Base-by-base conservation (phyloP, 2,797 vertebrate genomes). In the Melanotaenia pygmaea region DNA sequence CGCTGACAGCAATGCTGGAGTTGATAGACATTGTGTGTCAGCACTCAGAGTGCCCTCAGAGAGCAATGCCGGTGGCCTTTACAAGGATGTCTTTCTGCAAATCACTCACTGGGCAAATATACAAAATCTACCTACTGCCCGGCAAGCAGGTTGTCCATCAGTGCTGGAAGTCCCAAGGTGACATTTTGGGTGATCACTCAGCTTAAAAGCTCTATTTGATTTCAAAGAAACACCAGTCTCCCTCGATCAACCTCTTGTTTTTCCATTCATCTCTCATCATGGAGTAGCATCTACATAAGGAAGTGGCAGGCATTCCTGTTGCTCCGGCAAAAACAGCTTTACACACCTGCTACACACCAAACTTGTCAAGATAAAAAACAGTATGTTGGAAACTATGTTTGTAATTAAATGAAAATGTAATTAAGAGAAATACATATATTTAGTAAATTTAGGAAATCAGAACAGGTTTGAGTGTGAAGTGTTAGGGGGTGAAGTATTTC, bases 1-100 rank as follows among this genome's bases (percentile, higher is more conserved):
- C 34, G 82, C 88, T 91, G 89, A 91, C 91, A 92, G 87, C 71
- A 72, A 18, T 0, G 71, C 65, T 66, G 58, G 87, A 85, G 93
- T 90, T 94, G 94, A 94, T 88, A 68, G 94, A 94, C 89, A 75
- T 37, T 67, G 77, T 57, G 67, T 92, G 90, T 93, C 91, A 91
- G 79, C 92, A 86, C 89, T 63, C 67, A 13, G 63, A 63, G 60
- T 73, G 81, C 84, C 90, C 88, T 86, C 75, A 32, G 87, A 91
- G 90, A 88, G 80, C 88, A 18, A 50, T 72, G 86, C 84, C 64
- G 86, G 90, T 92, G 92, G 92, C 85, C 91, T 85, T 88, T 85
- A 88, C 85, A 91, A 85, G 87, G 81, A 87, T 81, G 89, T 91
- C 91, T 93, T 91, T 93, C 91, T 91, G 84, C 91, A 83, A 81